Evolutionary conservation across 2,113 vertebrate species (phyloP).

Genomic region (Pyrgilauda ruficollis): DNA sequence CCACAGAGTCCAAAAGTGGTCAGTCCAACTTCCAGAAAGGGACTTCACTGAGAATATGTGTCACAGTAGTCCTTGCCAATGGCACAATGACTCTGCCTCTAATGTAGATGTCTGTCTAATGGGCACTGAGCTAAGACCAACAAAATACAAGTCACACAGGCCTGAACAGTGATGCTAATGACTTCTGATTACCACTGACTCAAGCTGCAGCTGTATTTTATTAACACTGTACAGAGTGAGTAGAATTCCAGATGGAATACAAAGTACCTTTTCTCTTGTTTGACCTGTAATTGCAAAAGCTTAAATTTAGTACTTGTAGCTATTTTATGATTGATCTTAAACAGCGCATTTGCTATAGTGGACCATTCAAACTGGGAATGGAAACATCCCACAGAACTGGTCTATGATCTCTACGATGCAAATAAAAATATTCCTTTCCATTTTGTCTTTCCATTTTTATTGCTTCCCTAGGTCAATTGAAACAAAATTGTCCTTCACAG

Average conservation of each 20-base stretch:
- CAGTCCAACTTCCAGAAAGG: background rate
- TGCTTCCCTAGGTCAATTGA: slow-evolving; percentile 23
- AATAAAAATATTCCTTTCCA: slow-evolving; percentile 22
- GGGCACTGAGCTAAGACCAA: slow-evolving; percentile 1
- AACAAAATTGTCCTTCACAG: slow-evolving; percentile 41
- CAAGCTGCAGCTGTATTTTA: slow-evolving; percentile 15
- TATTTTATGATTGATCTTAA: slow-evolving; percentile 25
- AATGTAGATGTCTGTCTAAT: background rate
- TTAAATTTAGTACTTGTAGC: background rate
- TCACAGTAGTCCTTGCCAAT: background rate
- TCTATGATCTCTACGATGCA: background rate
- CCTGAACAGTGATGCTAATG: slow-evolving; percentile 22
- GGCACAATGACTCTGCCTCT: background rate
- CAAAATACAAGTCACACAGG: background rate
- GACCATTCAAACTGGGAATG: background rate
- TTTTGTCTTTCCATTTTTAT: slow-evolving; percentile 16
- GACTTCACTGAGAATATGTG: background rate
- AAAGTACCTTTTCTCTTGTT: background rate
- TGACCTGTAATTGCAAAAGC: background rate
- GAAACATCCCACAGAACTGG: background rate
- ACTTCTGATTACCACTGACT: background rate
- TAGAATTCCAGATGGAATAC: slow-evolving; percentile 7
- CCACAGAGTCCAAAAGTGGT: background rate
- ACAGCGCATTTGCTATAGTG: background rate
- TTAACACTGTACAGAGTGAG: slow-evolving; percentile 3